Evolutionary conservation across 2,888 invertebrate genomes (phyloP).

Genomic region (Epinotia brunnichana): DNA sequence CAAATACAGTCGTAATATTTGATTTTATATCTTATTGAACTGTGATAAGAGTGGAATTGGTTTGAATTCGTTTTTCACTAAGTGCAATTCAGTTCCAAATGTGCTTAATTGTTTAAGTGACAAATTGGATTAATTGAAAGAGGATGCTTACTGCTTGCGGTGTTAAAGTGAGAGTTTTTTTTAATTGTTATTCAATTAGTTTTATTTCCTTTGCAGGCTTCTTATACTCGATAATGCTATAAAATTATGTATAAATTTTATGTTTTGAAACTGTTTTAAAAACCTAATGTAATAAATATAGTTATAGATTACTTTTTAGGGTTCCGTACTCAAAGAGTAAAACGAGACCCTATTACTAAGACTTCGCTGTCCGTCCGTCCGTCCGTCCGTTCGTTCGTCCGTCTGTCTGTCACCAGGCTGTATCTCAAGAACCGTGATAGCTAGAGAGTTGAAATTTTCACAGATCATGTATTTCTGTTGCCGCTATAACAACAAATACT

Average conservation of each 20-base stretch:
- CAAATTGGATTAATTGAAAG: conserved; percentile 38
- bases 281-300: background rate
- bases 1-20: background rate
- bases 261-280: background rate
- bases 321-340: too few species aligned
- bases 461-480: too few species aligned
- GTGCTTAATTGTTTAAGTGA: conserved; percentile 30
- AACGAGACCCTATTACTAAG: too few species aligned
- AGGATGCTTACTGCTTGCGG: conserved; percentile 41
- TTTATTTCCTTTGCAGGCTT: conserved; percentile 1
- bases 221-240: background rate
- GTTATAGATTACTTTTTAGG: too few species aligned
- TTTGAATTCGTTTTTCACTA: background rate
- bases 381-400: too few species aligned
- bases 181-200: background rate
- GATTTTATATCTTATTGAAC: background rate
- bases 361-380: too few species aligned
- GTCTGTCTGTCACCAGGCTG: too few species aligned
- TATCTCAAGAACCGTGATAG: too few species aligned
- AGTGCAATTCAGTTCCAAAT: conserved; percentile 5
- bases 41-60: conserved; percentile 12
- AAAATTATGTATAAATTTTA: background rate
- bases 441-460: too few species aligned
- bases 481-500: too few species aligned
- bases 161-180: conserved; percentile 34